Conservation (phyloP, 2,113 vertebrate species). For the Hylia prasina region DNA sequence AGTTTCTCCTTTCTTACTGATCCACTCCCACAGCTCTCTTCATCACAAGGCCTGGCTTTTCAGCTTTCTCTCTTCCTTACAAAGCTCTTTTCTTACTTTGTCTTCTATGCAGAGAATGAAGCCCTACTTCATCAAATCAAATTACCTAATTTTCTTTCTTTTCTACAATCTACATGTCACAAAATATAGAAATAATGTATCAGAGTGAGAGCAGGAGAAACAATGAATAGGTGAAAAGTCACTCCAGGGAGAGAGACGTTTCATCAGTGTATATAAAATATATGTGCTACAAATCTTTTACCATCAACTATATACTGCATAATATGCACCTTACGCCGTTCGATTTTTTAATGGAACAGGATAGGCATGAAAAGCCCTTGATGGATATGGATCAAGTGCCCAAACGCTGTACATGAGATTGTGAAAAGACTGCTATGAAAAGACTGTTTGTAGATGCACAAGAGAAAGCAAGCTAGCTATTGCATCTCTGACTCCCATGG, state of each 20-base stretch:
- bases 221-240: background rate
- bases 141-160: background rate
- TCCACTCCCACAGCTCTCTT: background rate
- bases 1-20: background rate
- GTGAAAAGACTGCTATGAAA: slow-evolving; percentile 32
- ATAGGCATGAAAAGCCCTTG: background rate
- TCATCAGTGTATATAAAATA: background rate
- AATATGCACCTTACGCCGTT: background rate
- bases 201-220: background rate
- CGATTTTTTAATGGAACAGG: background rate
- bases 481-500: slow-evolving; percentile 39
- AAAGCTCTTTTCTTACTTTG: background rate
- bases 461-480: slow-evolving; percentile 32
- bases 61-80: background rate
- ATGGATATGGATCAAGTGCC: background rate
- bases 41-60: background rate
- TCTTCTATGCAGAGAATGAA: background rate
- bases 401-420: background rate
- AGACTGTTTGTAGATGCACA: background rate
- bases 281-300: background rate
- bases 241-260: background rate
- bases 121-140: background rate
- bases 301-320: background rate
- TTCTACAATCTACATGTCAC: background rate
- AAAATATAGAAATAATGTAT: background rate